Percentiles rank a stretch among this genome's conserved stretches.
phyloP scores from a whole-genome alignment of 2,888 invertebrate genomes.

The Volucella zonaria region DNA sequence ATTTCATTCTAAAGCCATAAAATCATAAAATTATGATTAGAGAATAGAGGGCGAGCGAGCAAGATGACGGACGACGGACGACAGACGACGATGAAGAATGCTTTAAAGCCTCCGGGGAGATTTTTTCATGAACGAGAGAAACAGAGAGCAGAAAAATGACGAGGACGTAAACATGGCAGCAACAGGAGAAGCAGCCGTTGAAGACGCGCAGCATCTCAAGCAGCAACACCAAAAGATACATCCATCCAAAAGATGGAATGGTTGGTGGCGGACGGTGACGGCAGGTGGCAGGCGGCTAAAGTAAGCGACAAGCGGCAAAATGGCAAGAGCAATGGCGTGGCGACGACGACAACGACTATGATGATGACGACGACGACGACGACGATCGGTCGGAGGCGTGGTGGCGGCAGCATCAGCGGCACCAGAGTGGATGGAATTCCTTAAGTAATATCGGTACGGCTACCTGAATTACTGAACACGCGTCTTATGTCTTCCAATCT shows the following conservation, averaged over 20 bases:
- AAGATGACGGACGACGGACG: not conserved
- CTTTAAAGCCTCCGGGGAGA: conserved; percentile 38
- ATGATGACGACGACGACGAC: not conserved
- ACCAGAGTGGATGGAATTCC: conserved; percentile 74
- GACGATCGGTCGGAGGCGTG: not conserved
- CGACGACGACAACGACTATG: not conserved
- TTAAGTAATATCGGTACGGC: conserved; percentile 77
- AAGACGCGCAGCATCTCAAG: not conserved
- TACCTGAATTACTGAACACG: conserved; percentile 80
- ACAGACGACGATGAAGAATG: conserved; percentile 25
- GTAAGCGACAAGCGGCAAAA: conserved; percentile 17
- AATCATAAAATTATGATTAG: conserved; percentile 69
- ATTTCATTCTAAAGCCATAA: conserved; percentile 61
- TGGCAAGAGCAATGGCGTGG: conserved; percentile 18
- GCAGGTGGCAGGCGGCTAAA: conserved; percentile 9
- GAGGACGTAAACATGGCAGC: conserved; percentile 66
- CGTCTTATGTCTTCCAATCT: conserved; percentile 77
- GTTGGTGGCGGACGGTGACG: conserved; percentile 13
- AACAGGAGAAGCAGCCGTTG: conserved; percentile 35
- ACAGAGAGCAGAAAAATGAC: conserved; percentile 53
- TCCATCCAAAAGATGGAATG: conserved; percentile 58
- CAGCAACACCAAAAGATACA: conserved; percentile 54
- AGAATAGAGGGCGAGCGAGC: conserved; percentile 15
- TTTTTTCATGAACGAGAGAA: conserved; percentile 15
- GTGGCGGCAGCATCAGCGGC: not conserved